A percentile compares a stretch with the other conserved stretches of the same genome.
These are phyloP conservation scores for Petrocephalus microphthalmus DNA, from an alignment of 2,113 vertebrate species.

Conservation along the genomic window DNA sequence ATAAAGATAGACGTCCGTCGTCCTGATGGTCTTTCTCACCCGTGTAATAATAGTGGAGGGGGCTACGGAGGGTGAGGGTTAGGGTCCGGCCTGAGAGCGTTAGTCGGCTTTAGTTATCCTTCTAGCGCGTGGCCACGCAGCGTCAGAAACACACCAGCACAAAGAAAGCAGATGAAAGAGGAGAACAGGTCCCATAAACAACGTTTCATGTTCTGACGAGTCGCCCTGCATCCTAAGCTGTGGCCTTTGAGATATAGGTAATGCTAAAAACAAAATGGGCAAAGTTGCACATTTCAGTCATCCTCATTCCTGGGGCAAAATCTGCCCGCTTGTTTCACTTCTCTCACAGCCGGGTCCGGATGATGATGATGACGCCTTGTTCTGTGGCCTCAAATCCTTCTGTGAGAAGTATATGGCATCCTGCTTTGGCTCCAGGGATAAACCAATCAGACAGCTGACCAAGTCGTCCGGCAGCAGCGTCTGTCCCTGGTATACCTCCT, in stretches of 20 bases:
- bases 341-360: not conserved
- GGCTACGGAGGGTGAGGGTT: not conserved
- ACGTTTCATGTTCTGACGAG: not conserved
- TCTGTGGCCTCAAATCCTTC: conserved; percentile 9
- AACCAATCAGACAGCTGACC: conserved; percentile 26
- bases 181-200: not conserved
- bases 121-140: not conserved
- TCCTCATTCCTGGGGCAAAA: not conserved
- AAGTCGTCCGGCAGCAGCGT: conserved; percentile 21
- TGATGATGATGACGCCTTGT: not conserved
- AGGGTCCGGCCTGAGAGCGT: not conserved
- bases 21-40: not conserved
- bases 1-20: not conserved
- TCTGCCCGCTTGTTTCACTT: not conserved
- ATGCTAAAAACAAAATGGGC: conserved; percentile 7
- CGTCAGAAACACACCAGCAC: not conserved
- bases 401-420: conserved; percentile 49
- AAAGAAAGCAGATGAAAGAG: not conserved
- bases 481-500: conserved; percentile 33
- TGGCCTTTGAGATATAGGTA: not conserved
- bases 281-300: not conserved
- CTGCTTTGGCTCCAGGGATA: not conserved
- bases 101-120: not conserved
- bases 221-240: not conserved
- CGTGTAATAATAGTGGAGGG: not conserved